Conservation (phyloP, 2,888 invertebrate species). For the Thereva nobilitata region DNA sequence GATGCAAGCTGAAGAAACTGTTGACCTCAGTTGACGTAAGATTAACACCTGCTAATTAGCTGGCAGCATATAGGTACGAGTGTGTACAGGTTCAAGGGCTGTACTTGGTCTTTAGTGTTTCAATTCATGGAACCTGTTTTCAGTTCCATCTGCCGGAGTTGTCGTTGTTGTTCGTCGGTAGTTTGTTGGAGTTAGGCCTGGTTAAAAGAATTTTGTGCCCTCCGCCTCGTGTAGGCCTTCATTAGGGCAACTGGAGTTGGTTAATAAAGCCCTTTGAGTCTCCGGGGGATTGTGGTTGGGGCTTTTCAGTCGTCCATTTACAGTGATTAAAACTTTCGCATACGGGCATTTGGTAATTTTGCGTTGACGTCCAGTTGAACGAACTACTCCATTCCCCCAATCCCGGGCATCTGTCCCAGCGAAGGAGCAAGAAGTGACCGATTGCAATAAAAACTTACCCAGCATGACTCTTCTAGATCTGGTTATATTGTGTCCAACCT, state of each 20-base stretch:
- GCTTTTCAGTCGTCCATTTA: constrained; percentile 13
- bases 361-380: constrained; percentile 17
- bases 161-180: background rate
- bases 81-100: background rate
- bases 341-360: constrained; percentile 23
- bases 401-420: constrained; percentile 2
- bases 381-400: constrained; percentile 13
- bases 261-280: constrained; percentile 12
- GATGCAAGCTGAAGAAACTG: constrained; percentile 20
- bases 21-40: constrained; percentile 26
- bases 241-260: constrained; percentile 9
- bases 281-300: no score
- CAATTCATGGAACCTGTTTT: constrained; percentile 14
- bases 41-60: constrained; percentile 34
- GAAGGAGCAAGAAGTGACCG: constrained; percentile 6
- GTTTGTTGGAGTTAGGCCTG: background rate
- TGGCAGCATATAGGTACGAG: constrained; percentile 10
- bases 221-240: background rate
- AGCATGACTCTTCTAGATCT: constrained; percentile 23
- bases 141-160: background rate
- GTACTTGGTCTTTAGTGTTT: background rate
- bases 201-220: constrained; percentile 6
- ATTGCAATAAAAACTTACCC: constrained; percentile 21
- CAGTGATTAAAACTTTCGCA: constrained; percentile 28
- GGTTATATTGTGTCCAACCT: background rate